Conservation (phyloP, 2,797 vertebrate genomes). For the Chaunax sp. region DNA sequence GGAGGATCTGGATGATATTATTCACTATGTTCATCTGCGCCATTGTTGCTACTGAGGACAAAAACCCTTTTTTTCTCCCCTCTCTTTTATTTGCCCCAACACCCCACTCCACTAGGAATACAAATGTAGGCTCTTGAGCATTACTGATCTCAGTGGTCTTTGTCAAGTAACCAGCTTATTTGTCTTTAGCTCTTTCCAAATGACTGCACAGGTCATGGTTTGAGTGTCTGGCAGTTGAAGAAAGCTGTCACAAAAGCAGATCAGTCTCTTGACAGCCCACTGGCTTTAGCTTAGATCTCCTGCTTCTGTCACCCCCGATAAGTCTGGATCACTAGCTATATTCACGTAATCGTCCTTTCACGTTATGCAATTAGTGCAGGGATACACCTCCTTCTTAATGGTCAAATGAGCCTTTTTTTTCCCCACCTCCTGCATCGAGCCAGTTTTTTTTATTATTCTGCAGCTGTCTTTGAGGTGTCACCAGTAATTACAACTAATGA, state of each 20-base stretch:
- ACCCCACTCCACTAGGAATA: conserved; percentile 59
- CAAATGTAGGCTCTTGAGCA: conserved; percentile 56
- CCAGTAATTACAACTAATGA: conserved; percentile 72
- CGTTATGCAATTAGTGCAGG: conserved; percentile 76
- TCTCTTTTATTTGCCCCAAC: conserved; percentile 72
- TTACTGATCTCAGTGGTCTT: conserved; percentile 64
- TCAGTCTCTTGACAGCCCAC: conserved; percentile 33
- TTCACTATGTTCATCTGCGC: conserved; percentile 34
- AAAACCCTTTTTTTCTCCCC: conserved; percentile 35
- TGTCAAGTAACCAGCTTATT: conserved; percentile 66
- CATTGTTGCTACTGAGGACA: conserved; percentile 55
- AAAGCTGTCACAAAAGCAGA: conserved; percentile 53
- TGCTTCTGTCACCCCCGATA: conserved; percentile 82
- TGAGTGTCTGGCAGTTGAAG: conserved; percentile 62
- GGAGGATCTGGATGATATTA: conserved; percentile 51
- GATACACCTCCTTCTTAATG: conserved; percentile 40
- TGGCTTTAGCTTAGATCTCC: conserved; percentile 62
- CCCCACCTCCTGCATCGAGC: conserved; percentile 14
- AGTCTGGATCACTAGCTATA: conserved; percentile 82
- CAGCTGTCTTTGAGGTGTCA: conserved; percentile 68
- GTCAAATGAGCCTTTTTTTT: conserved; percentile 43
- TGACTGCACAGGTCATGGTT: conserved; percentile 53
- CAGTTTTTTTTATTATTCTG: conserved; percentile 48
- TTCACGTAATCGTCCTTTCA: conserved; percentile 70
- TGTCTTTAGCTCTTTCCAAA: conserved; percentile 56